Percentiles rank a stretch among this genome's conserved stretches.
phyloP scores from a whole-genome alignment of 2,113 vertebrate genomes.

The Poecilia latipinna region DNA sequence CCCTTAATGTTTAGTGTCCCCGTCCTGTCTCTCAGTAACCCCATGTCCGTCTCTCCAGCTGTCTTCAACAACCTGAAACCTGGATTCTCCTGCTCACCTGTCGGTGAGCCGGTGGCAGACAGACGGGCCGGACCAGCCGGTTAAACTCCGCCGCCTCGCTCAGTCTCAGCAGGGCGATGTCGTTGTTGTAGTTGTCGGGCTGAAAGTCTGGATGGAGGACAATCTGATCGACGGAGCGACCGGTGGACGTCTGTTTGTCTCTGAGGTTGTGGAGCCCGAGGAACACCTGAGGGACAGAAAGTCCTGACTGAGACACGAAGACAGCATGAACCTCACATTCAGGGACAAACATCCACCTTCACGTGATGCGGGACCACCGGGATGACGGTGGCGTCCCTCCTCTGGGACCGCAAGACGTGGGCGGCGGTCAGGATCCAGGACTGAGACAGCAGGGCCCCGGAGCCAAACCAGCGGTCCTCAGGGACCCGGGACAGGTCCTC shows the following conservation, averaged over 20 bases:
- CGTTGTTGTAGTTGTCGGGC: conserved; percentile 92
- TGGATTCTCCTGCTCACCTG: conserved; percentile 28
- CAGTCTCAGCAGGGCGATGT: conserved; percentile 92
- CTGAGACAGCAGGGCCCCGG: conserved; percentile 89
- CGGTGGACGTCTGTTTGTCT: conserved; percentile 81
- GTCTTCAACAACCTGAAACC: not conserved
- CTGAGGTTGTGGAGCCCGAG: conserved; percentile 86
- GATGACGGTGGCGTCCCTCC: conserved; percentile 86
- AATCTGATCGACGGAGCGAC: conserved; percentile 82
- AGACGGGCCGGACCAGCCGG: conserved; percentile 83
- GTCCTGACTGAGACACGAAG: not conserved
- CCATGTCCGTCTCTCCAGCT: no score
- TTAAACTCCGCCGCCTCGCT: conserved; percentile 81
- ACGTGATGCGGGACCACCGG: conserved; percentile 88
- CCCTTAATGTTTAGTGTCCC: no score
- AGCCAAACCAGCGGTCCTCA: conserved; percentile 93
- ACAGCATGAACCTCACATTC: no score
- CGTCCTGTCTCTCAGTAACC: no score
- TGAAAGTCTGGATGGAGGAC: conserved; percentile 91
- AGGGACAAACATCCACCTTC: conserved; percentile 58
- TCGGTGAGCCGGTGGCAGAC: conserved; percentile 82
- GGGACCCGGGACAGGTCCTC: conserved; percentile 91
- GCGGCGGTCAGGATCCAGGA: conserved; percentile 94
- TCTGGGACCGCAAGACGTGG: conserved; percentile 90
- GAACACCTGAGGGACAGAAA: conserved; percentile 74